phyloP scores from a whole-genome alignment of 2,888 invertebrate species.

The Thyatira batis region DNA sequence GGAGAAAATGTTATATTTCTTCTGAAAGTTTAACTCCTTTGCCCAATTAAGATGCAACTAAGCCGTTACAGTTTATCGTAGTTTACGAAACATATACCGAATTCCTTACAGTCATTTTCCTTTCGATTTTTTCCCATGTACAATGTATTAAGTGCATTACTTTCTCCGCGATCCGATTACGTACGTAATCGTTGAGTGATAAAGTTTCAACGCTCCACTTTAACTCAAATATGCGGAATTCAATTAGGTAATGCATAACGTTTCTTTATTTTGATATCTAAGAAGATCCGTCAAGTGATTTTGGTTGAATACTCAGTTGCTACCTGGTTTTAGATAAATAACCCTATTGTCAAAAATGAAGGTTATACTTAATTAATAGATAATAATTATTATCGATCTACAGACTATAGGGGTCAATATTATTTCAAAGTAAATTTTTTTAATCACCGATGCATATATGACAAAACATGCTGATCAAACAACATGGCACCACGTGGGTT shows the following conservation, averaged over 20 bases:
- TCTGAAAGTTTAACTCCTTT: constrained; percentile 46
- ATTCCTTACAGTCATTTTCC: constrained; percentile 72
- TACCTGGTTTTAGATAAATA: neutral
- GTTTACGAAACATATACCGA: constrained; percentile 64
- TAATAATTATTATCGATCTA: too few relatives aligned
- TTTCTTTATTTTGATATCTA: neutral
- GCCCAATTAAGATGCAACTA: constrained; percentile 34
- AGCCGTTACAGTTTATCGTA: constrained; percentile 29
- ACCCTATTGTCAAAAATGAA: neutral
- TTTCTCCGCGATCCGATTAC: constrained; percentile 75
- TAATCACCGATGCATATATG: constrained; percentile 62
- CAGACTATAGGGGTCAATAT: too few relatives aligned
- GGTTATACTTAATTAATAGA: constrained; percentile 4
- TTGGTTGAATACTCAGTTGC: too few relatives aligned
- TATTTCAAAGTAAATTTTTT: constrained; percentile 40
- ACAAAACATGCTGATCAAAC: constrained; percentile 69
- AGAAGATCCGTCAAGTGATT: neutral
- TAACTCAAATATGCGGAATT: constrained; percentile 45
- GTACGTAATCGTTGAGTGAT: constrained; percentile 45
- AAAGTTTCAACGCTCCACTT: constrained; percentile 54
- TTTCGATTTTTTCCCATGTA: constrained; percentile 61
- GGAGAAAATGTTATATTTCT: constrained; percentile 29
- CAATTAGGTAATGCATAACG: constrained; percentile 27
- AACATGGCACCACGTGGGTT: constrained; percentile 74
- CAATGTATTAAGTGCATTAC: constrained; percentile 64